Evolutionary conservation across 2,113 vertebrate species (phyloP).

Genomic region (Coptodon rendalli): DNA sequence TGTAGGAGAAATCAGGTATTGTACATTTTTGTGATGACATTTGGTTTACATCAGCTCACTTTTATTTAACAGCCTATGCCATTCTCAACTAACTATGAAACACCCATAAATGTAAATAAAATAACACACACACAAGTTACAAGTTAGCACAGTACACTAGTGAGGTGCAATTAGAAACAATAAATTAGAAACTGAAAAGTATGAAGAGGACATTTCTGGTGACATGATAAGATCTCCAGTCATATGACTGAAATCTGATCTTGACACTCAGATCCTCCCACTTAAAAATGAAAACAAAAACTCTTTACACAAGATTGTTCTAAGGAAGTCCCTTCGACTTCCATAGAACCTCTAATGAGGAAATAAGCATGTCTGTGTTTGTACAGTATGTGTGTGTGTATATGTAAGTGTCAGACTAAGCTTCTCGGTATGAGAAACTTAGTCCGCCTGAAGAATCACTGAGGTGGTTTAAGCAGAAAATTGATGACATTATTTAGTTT

Average conservation of each 20-base stretch:
- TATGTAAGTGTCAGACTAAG: not conserved
- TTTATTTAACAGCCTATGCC: not conserved
- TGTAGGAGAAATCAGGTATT: not conserved
- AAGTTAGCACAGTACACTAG: not conserved
- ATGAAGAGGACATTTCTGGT: not conserved
- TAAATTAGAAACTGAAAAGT: not conserved
- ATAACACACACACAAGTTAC: not conserved
- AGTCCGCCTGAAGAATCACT: not conserved
- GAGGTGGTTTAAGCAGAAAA: not conserved
- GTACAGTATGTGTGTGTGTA: not conserved
- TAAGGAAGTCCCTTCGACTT: not conserved
- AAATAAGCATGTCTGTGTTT: not conserved
- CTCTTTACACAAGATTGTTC: not conserved
- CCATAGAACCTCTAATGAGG: not conserved
- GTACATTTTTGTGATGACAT: not conserved
- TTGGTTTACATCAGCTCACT: not conserved
- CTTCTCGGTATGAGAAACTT: not conserved
- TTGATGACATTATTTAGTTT: not conserved
- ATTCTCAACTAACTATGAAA: not conserved
- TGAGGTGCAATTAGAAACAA: not conserved
- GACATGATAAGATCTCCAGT: not conserved
- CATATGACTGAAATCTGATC: not conserved
- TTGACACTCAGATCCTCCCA: not conserved
- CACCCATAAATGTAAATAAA: accelerated
- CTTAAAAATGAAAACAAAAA: not conserved